Percentiles rank a stretch among this genome's conserved stretches.
Conservation (phyloP, 2,113 vertebrate genomes). For the Cochlearius cochlearius region DNA sequence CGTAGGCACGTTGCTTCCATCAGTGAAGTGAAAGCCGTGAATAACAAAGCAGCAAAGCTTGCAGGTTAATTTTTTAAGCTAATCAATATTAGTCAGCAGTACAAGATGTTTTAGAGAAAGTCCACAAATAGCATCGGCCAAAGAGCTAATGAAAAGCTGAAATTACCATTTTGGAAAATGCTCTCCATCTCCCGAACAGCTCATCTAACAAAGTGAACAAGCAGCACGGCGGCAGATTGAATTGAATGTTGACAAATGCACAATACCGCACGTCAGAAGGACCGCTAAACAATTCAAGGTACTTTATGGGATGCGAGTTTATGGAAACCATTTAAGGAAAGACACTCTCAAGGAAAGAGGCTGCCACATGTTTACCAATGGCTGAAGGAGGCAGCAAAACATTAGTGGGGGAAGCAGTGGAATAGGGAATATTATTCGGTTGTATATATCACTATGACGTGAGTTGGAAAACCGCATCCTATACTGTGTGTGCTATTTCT, state of each 20-base stretch:
- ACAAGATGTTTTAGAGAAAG: slow-evolving; percentile 31
- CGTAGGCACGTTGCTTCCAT: fast-evolving
- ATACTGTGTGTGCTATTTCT: not conserved
- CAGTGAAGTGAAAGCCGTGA: not conserved
- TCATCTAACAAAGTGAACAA: not conserved
- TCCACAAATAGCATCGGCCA: not conserved
- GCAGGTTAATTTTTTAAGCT: slow-evolving; percentile 33
- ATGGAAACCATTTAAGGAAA: not conserved
- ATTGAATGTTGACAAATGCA: not conserved
- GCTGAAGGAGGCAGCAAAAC: not conserved
- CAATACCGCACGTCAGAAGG: not conserved
- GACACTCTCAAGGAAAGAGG: not conserved
- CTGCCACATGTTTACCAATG: not conserved
- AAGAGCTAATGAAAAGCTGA: slow-evolving; percentile 38
- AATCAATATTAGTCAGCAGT: slow-evolving; percentile 35
- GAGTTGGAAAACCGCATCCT: not conserved
- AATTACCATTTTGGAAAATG: slow-evolving; percentile 1
- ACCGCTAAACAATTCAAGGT: not conserved
- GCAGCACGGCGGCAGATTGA: not conserved
- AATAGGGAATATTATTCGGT: not conserved
- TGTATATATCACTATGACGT: not conserved
- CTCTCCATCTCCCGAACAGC: slow-evolving; percentile 26
- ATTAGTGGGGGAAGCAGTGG: not conserved
- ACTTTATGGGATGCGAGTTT: not conserved
- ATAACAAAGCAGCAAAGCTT: not conserved